phyloP scores from a whole-genome alignment of 2,113 vertebrate genomes.

The Fulmarus glacialis region DNA sequence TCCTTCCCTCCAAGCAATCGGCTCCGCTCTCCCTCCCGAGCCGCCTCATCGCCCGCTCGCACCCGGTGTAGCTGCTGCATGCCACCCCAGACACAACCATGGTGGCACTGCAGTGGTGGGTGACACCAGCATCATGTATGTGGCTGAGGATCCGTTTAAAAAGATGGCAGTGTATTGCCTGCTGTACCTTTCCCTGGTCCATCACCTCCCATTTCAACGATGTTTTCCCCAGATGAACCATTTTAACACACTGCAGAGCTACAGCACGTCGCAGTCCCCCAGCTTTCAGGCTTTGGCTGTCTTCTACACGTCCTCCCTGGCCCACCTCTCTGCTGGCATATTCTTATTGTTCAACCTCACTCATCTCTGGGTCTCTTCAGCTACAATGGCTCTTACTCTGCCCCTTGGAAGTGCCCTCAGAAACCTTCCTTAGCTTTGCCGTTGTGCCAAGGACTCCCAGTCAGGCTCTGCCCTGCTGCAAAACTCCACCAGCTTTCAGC shows the following conservation, averaged over 20 bases:
- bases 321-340: not conserved
- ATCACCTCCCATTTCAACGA: not conserved
- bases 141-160: not conserved
- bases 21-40: not conserved
- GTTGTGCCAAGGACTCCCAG: not conserved
- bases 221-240: not conserved
- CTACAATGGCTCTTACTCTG: not conserved
- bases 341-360: not conserved
- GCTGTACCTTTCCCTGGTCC: not conserved
- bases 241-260: not conserved
- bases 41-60: accelerated
- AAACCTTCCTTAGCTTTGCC: not conserved
- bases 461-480: not conserved
- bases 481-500: not conserved
- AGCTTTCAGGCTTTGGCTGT: not conserved
- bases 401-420: not conserved
- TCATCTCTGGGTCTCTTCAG: not conserved
- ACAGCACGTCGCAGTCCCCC: accelerated
- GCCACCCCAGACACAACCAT: not conserved
- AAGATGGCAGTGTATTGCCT: not conserved
- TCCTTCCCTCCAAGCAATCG: accelerated
- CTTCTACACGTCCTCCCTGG: not conserved
- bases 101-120: not conserved
- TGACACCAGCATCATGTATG: accelerated
- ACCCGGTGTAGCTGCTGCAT: accelerated